A percentile compares a stretch with the other conserved stretches of the same genome.
Conservation (phyloP, 2,888 invertebrate genomes). For the Eurois occulta region DNA sequence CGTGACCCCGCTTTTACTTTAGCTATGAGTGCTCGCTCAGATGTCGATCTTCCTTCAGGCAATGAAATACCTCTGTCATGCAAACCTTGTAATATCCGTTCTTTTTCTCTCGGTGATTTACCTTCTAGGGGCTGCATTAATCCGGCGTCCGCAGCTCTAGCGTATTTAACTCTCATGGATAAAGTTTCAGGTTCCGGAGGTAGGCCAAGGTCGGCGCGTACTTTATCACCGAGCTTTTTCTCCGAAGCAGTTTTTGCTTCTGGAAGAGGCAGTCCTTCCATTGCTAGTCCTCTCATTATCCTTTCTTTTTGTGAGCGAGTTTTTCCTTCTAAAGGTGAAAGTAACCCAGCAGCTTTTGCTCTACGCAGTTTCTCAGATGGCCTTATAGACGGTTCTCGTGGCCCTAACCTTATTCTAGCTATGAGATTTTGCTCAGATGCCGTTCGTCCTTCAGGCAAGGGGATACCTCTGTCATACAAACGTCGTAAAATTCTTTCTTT, state of each 20-base stretch:
- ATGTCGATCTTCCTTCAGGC: slow-evolving; percentile 14
- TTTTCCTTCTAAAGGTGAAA: slow-evolving; percentile 10
- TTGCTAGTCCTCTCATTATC: slow-evolving; percentile 6
- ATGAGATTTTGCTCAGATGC: neutral
- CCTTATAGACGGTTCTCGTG: neutral
- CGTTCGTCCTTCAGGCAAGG: slow-evolving; percentile 17
- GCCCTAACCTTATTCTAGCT: neutral
- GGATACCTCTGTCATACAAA: slow-evolving; percentile 1
- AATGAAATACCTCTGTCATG: slow-evolving; percentile 18
- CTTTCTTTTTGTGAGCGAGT: neutral
- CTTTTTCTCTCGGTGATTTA: slow-evolving; percentile 14
- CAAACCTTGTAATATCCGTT: too few relatives aligned
- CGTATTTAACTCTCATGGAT: neutral
- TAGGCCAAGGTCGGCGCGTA: slow-evolving; percentile 12
- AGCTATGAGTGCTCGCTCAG: slow-evolving; percentile 8
- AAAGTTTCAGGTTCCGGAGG: slow-evolving; percentile 9
- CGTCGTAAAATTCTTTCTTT: slow-evolving; percentile 21
- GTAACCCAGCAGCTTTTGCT: neutral
- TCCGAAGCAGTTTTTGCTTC: neutral
- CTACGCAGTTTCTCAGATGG: neutral
- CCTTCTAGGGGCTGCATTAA: slow-evolving; percentile 14
- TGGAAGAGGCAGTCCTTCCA: slow-evolving; percentile 15
- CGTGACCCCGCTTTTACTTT: slow-evolving; percentile 8
- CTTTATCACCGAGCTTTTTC: neutral
- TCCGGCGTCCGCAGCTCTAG: neutral